A percentile compares a stretch with the other conserved stretches of the same genome.
phyloP scores from a whole-genome alignment of 1,140 invertebrate species.

The Ylistrum balloti region DNA sequence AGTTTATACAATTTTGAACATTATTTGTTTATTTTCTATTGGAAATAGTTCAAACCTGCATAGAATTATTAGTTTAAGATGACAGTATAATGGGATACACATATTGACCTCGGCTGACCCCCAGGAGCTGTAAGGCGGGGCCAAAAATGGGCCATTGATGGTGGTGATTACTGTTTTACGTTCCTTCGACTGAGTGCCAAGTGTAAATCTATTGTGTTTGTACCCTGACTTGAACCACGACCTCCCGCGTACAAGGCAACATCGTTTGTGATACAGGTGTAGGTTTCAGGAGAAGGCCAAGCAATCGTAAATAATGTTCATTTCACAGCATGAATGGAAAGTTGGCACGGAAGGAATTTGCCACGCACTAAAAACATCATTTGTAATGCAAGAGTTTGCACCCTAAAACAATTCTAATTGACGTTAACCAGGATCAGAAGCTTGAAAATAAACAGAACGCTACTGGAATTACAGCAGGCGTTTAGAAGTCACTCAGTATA shows the following conservation, averaged over 20 bases:
- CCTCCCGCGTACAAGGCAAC: not conserved
- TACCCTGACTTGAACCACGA: not conserved
- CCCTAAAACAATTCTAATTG: not conserved
- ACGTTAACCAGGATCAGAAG: not conserved
- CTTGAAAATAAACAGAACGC: not conserved
- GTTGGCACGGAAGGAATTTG: not conserved
- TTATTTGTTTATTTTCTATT: too few relatives aligned
- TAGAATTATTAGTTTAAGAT: too few relatives aligned
- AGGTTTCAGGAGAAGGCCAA: not conserved
- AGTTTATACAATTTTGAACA: too few relatives aligned
- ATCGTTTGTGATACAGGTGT: not conserved
- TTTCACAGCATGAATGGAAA: constrained; percentile 12
- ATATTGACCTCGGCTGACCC: too few relatives aligned
- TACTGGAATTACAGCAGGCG: not conserved
- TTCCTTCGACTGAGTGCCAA: too few relatives aligned
- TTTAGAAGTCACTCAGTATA: not conserved
- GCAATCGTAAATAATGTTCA: not conserved
- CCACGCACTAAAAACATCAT: not conserved
- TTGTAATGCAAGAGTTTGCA: not conserved
- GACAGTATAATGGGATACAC: too few relatives aligned
- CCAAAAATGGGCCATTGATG: too few relatives aligned
- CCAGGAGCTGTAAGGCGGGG: too few relatives aligned
- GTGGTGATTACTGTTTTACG: too few relatives aligned
- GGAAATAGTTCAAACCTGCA: too few relatives aligned
- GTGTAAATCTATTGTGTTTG: too few relatives aligned